phyloP scores from a whole-genome alignment of 2,888 invertebrate species.

The Euphydryas editha region DNA sequence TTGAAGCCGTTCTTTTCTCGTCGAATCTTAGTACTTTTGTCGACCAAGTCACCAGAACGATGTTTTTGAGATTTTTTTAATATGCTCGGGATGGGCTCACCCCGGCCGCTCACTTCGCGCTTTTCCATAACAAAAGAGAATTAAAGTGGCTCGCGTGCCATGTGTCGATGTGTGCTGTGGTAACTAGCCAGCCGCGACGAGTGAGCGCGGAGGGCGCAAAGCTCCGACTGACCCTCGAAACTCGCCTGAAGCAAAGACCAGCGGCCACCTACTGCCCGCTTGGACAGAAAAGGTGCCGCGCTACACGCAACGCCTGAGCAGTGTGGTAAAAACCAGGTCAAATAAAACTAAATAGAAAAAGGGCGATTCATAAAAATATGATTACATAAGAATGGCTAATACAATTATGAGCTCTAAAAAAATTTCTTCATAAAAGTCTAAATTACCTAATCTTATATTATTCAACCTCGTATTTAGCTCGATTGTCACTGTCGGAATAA shows the following conservation, averaged over 20 bases:
- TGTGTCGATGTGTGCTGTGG: conserved; percentile 49
- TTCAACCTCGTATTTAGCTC: not conserved
- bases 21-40: conserved; percentile 76
- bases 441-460: too few relatives aligned
- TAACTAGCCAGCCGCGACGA: conserved; percentile 60
- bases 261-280: conserved; percentile 63
- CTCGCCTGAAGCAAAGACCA: conserved; percentile 37
- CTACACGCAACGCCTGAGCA: conserved; percentile 60
- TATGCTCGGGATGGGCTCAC: conserved; percentile 78
- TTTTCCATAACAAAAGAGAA: conserved; percentile 73
- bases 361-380: not conserved
- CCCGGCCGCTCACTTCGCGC: conserved; percentile 69
- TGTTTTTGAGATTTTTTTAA: conserved; percentile 73
- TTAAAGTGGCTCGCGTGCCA: conserved; percentile 56
- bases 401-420: not conserved
- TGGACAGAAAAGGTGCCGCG: conserved; percentile 62
- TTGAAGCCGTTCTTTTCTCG: conserved; percentile 68
- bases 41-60: conserved; percentile 70
- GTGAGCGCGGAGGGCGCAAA: conserved; percentile 78
- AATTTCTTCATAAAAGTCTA: too few relatives aligned
- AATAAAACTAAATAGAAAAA: conserved; percentile 16
- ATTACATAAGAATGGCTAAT: not conserved
- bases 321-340: conserved; percentile 73
- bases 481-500: not conserved
- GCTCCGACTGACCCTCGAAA: conserved; percentile 68